Percentiles rank a stretch among this genome's conserved stretches.
phyloP scores from a whole-genome alignment of 2,888 invertebrate species.

The Sarcophaga variegata region DNA sequence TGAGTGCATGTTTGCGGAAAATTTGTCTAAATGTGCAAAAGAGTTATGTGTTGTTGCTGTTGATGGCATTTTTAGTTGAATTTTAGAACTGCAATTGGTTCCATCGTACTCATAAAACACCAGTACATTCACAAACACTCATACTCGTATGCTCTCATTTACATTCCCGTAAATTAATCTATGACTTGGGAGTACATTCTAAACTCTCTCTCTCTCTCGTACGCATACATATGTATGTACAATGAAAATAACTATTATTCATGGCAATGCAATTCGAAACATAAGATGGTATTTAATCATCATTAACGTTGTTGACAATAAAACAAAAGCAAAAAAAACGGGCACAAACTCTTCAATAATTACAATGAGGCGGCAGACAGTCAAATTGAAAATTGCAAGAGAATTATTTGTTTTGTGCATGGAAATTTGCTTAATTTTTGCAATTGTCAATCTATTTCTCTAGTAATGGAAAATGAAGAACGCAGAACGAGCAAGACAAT shows the following conservation, averaged over 20 bases:
- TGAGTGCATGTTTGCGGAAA: neutral
- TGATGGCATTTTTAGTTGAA: conserved; percentile 27
- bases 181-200: neutral
- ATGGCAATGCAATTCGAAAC: neutral
- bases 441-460: no score
- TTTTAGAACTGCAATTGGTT: neutral
- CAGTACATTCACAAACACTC: neutral
- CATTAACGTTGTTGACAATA: neutral
- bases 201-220: no score
- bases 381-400: no score
- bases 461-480: no score
- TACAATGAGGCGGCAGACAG: no score
- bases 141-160: neutral
- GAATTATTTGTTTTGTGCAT: no score
- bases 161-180: neutral
- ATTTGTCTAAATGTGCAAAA: conserved; percentile 4
- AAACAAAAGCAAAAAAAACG: no score
- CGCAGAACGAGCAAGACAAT: no score
- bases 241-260: neutral
- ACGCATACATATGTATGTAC: neutral
- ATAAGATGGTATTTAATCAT: neutral
- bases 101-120: conserved; percentile 1
- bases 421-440: no score
- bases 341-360: no score
- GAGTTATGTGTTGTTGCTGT: conserved; percentile 24